phyloP scores from a whole-genome alignment of 1,140 invertebrate species.

The Trichonephila clavipes region DNA sequence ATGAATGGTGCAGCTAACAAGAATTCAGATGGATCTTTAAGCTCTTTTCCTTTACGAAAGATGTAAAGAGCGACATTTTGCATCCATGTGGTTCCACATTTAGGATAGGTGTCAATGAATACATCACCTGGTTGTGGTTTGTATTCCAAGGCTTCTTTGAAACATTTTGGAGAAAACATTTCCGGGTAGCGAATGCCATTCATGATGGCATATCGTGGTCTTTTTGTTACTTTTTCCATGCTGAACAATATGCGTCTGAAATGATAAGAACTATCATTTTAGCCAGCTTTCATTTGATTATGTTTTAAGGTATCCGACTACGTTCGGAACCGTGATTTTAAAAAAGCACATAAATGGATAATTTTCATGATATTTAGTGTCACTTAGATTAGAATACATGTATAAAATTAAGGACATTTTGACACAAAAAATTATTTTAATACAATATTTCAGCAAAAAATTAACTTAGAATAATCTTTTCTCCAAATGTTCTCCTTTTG shows the following conservation, averaged over 20 bases:
- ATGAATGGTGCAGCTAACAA: slow-evolving; percentile 24
- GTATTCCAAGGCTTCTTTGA: slow-evolving; percentile 72
- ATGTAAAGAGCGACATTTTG: slow-evolving; percentile 79
- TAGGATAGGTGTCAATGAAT: slow-evolving; percentile 77
- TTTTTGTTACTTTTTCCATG: not conserved
- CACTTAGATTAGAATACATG: too few species aligned
- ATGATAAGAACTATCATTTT: not conserved
- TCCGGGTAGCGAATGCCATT: slow-evolving; percentile 31
- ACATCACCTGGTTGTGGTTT: slow-evolving; percentile 74
- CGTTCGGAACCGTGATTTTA: too few species aligned
- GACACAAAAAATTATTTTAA: too few species aligned
- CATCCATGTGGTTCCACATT: slow-evolving; percentile 80
- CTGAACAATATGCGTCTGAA: not conserved
- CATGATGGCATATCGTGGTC: not conserved
- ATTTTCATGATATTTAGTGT: too few species aligned
- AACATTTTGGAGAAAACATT: slow-evolving; percentile 56
- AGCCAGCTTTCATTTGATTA: too few species aligned
- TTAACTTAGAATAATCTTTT: too few species aligned
- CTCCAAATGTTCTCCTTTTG: too few species aligned
- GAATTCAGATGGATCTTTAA: slow-evolving; percentile 7
- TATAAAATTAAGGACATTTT: too few species aligned
- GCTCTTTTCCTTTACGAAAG: slow-evolving; percentile 58
- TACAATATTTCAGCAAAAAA: too few species aligned
- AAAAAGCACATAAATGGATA: too few species aligned
- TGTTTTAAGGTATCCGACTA: too few species aligned